Conservation (phyloP, 1,140 invertebrate genomes). For the Bombus soroeensis region DNA sequence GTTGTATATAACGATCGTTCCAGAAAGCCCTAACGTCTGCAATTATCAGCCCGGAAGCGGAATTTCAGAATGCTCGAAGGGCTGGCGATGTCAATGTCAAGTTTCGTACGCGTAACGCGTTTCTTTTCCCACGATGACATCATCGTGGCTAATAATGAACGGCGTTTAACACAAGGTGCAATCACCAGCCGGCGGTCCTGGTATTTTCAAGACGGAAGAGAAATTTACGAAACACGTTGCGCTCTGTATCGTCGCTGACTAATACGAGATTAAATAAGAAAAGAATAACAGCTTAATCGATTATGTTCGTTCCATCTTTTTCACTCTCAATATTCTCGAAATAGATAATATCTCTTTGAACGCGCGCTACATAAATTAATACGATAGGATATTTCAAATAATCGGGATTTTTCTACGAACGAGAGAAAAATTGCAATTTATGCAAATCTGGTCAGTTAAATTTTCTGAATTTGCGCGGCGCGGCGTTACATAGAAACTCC, state of each 20-base stretch:
- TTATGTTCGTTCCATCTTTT: neutral
- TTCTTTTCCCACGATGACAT: slow-evolving; percentile 60
- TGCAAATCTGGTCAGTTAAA: neutral
- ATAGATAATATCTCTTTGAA: neutral
- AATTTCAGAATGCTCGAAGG: neutral
- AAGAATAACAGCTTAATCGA: neutral
- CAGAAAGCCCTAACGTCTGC: too few relatives aligned
- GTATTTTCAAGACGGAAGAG: neutral
- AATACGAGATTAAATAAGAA: slow-evolving; percentile 3
- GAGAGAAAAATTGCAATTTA: neutral
- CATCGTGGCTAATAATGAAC: slow-evolving; percentile 41
- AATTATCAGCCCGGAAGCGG: too few relatives aligned
- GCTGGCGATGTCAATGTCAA: slow-evolving; percentile 44
- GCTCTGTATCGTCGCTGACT: slow-evolving; percentile 8
- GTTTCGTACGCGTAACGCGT: slow-evolving; percentile 3
- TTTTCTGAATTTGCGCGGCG: neutral
- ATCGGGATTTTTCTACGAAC: neutral
- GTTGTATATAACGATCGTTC: neutral
- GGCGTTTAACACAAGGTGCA: slow-evolving; percentile 4
- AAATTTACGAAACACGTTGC: slow-evolving; percentile 2
- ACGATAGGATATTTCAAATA: neutral
- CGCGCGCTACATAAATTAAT: neutral
- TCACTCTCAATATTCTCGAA: neutral
- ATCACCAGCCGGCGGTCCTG: slow-evolving; percentile 2
- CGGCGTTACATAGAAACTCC: neutral